Evolutionary conservation across 2,113 vertebrate genomes (phyloP).

Genomic region (Pan troglodytes): DNA sequence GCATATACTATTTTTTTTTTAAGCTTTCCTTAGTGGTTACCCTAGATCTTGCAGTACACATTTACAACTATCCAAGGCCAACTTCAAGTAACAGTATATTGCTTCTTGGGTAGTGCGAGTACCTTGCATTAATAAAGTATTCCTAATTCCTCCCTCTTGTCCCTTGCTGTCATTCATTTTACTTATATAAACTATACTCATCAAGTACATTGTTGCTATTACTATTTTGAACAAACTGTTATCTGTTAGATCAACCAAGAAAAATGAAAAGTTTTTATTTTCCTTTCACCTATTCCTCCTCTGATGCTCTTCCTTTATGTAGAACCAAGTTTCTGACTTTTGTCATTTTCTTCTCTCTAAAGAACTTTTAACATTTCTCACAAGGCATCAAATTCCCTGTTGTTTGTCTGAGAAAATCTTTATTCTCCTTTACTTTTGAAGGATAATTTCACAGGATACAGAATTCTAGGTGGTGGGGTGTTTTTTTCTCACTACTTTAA

Average conservation of each 20-base stretch:
- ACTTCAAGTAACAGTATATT: too few relatives aligned
- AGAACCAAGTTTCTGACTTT: background rate
- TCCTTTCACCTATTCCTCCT: background rate
- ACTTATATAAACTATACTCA: background rate
- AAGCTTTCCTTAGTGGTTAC: too few relatives aligned
- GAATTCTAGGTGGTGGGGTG: too few relatives aligned
- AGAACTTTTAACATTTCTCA: background rate
- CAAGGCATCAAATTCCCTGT: background rate
- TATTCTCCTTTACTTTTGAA: too few relatives aligned
- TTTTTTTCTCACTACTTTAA: too few relatives aligned
- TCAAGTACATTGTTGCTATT: too few relatives aligned
- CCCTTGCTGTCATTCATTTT: background rate
- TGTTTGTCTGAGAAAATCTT: background rate
- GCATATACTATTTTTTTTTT: too few relatives aligned
- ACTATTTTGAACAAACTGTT: too few relatives aligned
- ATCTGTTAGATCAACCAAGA: background rate
- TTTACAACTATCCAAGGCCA: too few relatives aligned
- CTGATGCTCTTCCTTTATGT: background rate
- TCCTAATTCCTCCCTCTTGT: too few relatives aligned
- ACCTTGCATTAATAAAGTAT: background rate
- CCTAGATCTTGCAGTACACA: too few relatives aligned
- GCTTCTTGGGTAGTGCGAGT: background rate
- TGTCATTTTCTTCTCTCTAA: background rate
- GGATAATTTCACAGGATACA: too few relatives aligned
- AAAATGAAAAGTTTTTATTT: background rate